phyloP scores from a whole-genome alignment of 2,113 vertebrate genomes.

The Phaethon lepturus region DNA sequence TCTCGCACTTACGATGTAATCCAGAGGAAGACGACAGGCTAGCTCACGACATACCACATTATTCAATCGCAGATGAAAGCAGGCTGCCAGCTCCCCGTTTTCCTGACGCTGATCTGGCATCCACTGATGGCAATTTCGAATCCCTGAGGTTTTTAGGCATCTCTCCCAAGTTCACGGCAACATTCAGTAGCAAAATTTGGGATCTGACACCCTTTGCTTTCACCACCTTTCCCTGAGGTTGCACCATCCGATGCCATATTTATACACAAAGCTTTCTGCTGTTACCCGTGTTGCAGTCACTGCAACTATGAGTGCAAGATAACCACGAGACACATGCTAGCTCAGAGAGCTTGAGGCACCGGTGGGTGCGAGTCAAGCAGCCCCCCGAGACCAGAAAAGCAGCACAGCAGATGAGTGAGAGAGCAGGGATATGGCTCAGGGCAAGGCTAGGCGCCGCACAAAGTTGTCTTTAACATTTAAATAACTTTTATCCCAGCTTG shows the following conservation, averaged over 20 bases:
- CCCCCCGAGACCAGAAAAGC: neutral
- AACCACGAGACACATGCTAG: neutral
- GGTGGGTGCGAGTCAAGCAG: neutral
- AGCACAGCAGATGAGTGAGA: neutral
- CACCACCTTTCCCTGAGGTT: neutral
- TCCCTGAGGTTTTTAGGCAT: neutral
- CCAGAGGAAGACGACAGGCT: neutral
- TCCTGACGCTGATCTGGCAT: neutral
- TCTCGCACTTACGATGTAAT: neutral
- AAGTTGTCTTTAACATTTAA: neutral
- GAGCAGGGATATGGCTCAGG: neutral
- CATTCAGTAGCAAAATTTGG: neutral
- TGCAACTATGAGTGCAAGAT: neutral
- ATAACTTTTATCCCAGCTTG: neutral
- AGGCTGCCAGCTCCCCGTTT: neutral
- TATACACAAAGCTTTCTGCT: neutral
- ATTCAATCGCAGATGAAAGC: neutral
- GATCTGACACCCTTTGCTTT: neutral
- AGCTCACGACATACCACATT: neutral
- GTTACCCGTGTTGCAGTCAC: neutral
- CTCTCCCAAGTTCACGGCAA: neutral
- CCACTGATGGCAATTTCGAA: neutral
- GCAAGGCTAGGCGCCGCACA: neutral
- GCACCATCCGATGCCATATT: rapidly evolving
- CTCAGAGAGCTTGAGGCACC: neutral